These are phyloP conservation scores for Harpagoxenus sublaevis DNA, from an alignment of 2,888 invertebrate genomes.

Conservation along the genomic window DNA sequence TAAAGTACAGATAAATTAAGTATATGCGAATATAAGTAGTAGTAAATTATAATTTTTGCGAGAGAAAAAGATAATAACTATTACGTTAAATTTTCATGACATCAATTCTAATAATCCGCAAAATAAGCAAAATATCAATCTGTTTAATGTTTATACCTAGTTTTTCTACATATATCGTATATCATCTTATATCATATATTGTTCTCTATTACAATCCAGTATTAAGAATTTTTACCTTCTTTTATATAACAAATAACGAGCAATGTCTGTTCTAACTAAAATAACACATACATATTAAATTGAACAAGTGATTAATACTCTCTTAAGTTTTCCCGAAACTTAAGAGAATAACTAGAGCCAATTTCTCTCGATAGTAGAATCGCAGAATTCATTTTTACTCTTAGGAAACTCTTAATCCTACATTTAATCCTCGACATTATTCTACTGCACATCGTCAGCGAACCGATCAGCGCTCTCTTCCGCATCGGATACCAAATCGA, in stretches of 20 bases:
- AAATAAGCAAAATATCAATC: neutral
- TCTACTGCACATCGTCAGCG: slow-evolving; percentile 18
- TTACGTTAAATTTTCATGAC: neutral
- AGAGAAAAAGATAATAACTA: neutral
- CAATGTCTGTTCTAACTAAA: neutral
- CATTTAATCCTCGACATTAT: slow-evolving; percentile 24
- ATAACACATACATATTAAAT: neutral
- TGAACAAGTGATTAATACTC: neutral
- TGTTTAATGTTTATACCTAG: neutral
- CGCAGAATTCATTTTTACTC: neutral
- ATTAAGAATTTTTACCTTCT: neutral
- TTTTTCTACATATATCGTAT: neutral
- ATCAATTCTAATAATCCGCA: neutral
- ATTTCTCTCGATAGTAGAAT: slow-evolving; percentile 1
- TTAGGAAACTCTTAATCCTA: slow-evolving; percentile 23
- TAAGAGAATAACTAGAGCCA: neutral
- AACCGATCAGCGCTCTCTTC: slow-evolving; percentile 41
- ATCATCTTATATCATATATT: neutral
- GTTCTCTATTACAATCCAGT: neutral
- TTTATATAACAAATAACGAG: neutral
- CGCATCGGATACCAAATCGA: slow-evolving; percentile 32
- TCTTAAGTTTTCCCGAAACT: neutral
- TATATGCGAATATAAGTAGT: neutral
- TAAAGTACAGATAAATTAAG: neutral
- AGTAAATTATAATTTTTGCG: neutral